Base-by-base conservation (phyloP, 2,888 invertebrate species). In the Megaustenia siamemsis region DNA sequence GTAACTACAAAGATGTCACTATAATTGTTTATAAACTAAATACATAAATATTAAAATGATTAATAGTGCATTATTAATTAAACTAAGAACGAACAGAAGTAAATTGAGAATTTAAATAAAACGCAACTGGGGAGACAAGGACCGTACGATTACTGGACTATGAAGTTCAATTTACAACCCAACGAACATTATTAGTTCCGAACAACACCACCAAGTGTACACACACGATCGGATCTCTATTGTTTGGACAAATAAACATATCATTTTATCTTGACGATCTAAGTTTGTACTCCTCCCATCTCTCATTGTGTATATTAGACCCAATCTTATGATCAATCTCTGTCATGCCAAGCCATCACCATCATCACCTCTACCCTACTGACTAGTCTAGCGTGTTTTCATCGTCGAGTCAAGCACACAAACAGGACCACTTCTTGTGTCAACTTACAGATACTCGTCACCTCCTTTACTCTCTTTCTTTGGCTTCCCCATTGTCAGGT, bases 381-480 rank as follows among this genome's bases (percentile, higher is more conserved):
- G 38, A 6, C 75, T 21, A 32, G 24, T 24, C 38, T 8, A 35
- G 24, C n/a, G 88, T 87, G 45, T 86, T 86, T 43, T 43, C 49
- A 66, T 60, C 15, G 53, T 10, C n/a, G 21, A n/a, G n/a, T 5
- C 56, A n/a, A 56, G 10, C 15, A 53, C 18, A n/a, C 21, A 21
- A 21, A 56, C 56, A 56, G 0, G n/a, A 24, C 56, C 12, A 21
- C 21, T 69, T 75, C 24, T 21, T 15, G 4, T 12, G 38, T 49
- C 32, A 38, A 86, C 82, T 87, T 87, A 86, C 87, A 86, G 73
- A 40, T 90, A 89, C 38, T 89, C 89, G 83, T 91, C 91, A 84
- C 89, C 89, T 28, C 88, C 88, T 86, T 90, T 92, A 81, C 86
- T 84, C 83, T 90, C 91, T 84, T 92, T 92, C 89, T 92, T 92